A percentile compares a stretch with the other conserved stretches of the same genome.
These are phyloP conservation scores for Lagodon rhomboides DNA, from an alignment of 2,797 vertebrate species.

Conservation along the genomic window DNA sequence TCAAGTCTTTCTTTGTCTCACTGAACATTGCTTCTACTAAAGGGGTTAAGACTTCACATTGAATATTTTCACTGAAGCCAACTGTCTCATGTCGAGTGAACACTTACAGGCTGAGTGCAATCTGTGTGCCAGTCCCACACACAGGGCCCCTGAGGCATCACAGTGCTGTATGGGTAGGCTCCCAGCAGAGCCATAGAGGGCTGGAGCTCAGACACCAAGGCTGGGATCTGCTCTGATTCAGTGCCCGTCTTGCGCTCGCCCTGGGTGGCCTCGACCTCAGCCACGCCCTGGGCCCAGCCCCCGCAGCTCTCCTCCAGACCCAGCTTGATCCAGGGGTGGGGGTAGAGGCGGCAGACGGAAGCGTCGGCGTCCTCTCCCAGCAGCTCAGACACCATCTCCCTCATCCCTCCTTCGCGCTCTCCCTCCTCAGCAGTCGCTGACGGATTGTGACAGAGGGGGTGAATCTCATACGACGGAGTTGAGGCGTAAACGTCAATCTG, in stretches of 20 bases:
- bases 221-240: slow-evolving; percentile 50
- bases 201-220: slow-evolving; percentile 71
- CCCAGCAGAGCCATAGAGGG: slow-evolving; percentile 77
- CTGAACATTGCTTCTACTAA: not conserved
- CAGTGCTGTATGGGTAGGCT: slow-evolving; percentile 80
- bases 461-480: slow-evolving; percentile 84
- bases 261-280: not conserved
- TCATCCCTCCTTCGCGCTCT: slow-evolving; percentile 76
- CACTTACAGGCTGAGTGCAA: slow-evolving; percentile 74
- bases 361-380: slow-evolving; percentile 73
- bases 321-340: slow-evolving; percentile 71
- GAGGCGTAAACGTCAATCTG: slow-evolving; percentile 83
- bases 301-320: slow-evolving; percentile 48
- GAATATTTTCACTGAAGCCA: slow-evolving; percentile 56
- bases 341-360: slow-evolving; percentile 46
- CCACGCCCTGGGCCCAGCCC: slow-evolving; percentile 58
- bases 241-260: not conserved
- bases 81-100: not conserved
- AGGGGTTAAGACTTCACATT: not conserved
- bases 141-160: slow-evolving; percentile 75
- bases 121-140: slow-evolving; percentile 84
- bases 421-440: slow-evolving; percentile 43
- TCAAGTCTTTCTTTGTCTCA: not conserved
- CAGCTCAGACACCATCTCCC: slow-evolving; percentile 82
- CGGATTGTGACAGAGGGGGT: slow-evolving; percentile 34